A percentile compares a stretch with the other conserved stretches of the same genome.
phyloP scores from a whole-genome alignment of 2,113 vertebrate genomes.

The Solea senegalensis region DNA sequence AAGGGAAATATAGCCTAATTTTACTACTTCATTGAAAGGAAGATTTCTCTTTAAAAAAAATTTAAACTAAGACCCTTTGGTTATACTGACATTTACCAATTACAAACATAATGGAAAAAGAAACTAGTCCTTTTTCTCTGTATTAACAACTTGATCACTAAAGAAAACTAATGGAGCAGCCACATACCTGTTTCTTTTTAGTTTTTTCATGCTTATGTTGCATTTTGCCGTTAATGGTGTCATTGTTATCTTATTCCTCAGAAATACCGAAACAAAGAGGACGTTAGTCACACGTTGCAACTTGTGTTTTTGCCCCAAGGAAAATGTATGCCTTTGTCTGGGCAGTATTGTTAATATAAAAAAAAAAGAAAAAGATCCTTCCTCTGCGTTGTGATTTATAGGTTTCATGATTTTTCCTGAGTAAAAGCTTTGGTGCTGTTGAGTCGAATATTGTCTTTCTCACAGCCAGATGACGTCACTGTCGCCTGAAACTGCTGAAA shows the following conservation, averaged over 20 bases:
- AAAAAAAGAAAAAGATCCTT: not conserved
- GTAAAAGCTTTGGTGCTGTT: constrained; percentile 18
- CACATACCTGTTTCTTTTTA: not conserved
- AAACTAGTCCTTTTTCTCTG: no score
- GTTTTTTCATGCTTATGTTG: not conserved
- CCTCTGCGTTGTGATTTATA: constrained; percentile 32
- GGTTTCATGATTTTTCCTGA: constrained; percentile 4
- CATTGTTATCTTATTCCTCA: constrained; percentile 2
- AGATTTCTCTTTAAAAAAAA: not conserved
- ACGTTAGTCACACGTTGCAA: not conserved
- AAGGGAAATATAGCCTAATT: no score
- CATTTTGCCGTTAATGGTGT: not conserved
- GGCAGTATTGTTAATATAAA: not conserved
- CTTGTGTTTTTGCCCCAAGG: not conserved
- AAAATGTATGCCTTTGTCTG: constrained; percentile 8
- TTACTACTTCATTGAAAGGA: no score
- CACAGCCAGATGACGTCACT: constrained; percentile 62
- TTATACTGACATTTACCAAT: not conserved
- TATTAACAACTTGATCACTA: no score
- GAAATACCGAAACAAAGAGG: not conserved
- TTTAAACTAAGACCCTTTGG: not conserved
- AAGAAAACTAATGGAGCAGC: constrained; percentile 13
- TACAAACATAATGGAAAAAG: no score
- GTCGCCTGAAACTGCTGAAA: constrained; percentile 60
- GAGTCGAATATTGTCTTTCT: constrained; percentile 57